Evolutionary conservation across 2,797 vertebrate genomes (phyloP).

Genomic region (Lerista edwardsae): DNA sequence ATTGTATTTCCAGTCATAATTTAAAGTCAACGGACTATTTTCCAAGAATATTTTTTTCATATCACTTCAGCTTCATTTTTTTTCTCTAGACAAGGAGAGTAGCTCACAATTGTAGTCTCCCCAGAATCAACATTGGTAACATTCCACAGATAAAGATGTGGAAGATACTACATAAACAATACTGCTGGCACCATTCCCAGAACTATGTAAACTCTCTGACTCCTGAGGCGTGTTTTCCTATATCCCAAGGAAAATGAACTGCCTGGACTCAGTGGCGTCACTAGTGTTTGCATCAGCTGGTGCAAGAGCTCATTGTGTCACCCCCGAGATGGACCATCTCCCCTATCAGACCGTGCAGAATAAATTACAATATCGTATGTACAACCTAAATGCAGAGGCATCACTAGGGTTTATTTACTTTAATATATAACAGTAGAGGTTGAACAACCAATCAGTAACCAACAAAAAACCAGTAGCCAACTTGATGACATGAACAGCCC

Average conservation of each 20-base stretch:
- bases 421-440: too few relatives aligned
- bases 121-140: slow-evolving; percentile 56
- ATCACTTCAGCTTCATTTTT: slow-evolving; percentile 45
- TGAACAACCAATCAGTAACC: too few relatives aligned
- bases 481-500: too few relatives aligned
- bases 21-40: slow-evolving; percentile 10
- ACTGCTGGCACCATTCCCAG: slow-evolving; percentile 61
- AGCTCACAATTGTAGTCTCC: slow-evolving; percentile 52
- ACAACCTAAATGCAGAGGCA: too few relatives aligned
- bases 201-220: slow-evolving; percentile 39
- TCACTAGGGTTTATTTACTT: too few relatives aligned
- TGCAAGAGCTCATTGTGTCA: too few relatives aligned
- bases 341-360: too few relatives aligned
- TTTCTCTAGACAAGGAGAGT: slow-evolving; percentile 38
- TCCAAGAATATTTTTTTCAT: slow-evolving; percentile 34
- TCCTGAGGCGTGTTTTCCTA: slow-evolving; percentile 49
- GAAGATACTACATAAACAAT: slow-evolving; percentile 62
- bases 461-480: too few relatives aligned
- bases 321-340: too few relatives aligned
- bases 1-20: neutral
- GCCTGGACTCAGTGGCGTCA: slow-evolving; percentile 45
- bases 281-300: too few relatives aligned
- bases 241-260: slow-evolving; percentile 61
- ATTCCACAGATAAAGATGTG: slow-evolving; percentile 55
- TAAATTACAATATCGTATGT: too few relatives aligned